phyloP scores from a whole-genome alignment of 2,888 invertebrate genomes.

The Tetrapedia diversipes region DNA sequence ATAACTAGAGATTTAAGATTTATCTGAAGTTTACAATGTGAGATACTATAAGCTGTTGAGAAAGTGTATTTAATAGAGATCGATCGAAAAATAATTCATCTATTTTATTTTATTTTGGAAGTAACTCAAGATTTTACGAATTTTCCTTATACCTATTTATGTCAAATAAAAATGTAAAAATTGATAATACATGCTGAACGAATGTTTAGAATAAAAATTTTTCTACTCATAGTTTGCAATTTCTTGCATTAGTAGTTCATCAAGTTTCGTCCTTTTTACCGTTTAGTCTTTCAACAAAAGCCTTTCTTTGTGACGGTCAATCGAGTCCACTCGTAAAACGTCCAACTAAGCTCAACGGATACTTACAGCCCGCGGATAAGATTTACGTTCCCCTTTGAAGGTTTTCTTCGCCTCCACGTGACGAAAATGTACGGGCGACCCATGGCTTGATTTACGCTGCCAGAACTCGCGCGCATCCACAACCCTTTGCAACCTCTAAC shows the following conservation, averaged over 20 bases:
- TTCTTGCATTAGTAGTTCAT: too few relatives aligned
- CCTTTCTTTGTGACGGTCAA: slow-evolving; percentile 20
- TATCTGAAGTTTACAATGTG: too few relatives aligned
- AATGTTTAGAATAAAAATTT: neutral
- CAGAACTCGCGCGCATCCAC: neutral
- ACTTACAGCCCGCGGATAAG: slow-evolving; percentile 40
- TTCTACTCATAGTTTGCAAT: too few relatives aligned
- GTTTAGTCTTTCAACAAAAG: slow-evolving; percentile 11
- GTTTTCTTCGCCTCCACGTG: slow-evolving; percentile 15
- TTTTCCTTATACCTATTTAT: too few relatives aligned
- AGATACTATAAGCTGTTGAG: too few relatives aligned
- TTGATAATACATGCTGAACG: too few relatives aligned
- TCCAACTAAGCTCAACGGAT: slow-evolving; percentile 30
- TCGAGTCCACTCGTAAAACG: slow-evolving; percentile 28
- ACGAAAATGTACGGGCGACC: slow-evolving; percentile 14
- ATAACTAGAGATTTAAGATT: too few relatives aligned
- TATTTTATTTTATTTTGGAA: too few relatives aligned
- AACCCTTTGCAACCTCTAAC: neutral
- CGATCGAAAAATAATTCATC: too few relatives aligned
- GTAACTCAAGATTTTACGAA: neutral
- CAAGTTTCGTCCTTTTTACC: neutral
- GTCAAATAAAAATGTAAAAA: too few relatives aligned
- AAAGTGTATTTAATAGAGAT: too few relatives aligned
- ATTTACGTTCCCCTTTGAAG: slow-evolving; percentile 49
- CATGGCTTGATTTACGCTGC: slow-evolving; percentile 32